Evolutionary conservation across 1,140 invertebrate genomes (phyloP), one percentile per base, ranked within the genome.

Genomic region (Atopsyche davidsoni): DNA sequence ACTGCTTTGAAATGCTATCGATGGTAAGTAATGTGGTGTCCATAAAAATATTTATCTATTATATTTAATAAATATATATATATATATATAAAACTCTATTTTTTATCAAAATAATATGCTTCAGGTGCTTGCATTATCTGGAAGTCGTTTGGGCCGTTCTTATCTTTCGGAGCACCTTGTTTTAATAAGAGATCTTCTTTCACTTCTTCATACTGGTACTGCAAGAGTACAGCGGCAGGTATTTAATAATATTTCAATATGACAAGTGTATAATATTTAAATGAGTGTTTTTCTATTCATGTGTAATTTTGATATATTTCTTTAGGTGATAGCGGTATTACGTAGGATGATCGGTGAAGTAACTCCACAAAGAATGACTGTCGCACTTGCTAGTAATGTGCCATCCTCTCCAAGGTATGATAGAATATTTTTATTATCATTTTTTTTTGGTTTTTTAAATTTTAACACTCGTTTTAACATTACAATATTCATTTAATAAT

Each of bases 1-100:
- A 96, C 64, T 97, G 93, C 72, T 98, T 98, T 67, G 93, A 98
- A 75, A 93, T 98, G 89, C 70, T 98, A 4, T 96, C 91, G 1
- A 89, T 97, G 82, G 93, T 78, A 45, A 58, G 43, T 42, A 31
- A 4, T 36, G 6, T 36, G 45, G 17, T 43, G 7, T 38, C n/a
- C n/a, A n/a, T n/a, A n/a, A n/a, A n/a, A n/a, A n/a, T n/a, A n/a
- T n/a, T n/a, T 41, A 19, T 3, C 41, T 28, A 28, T 19, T 9
- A 11, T 14, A 28, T 18, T 11, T 17, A 22, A 23, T 31, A 38
- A 43, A 19, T 45, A 32, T 24, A 45, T n/a, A 16, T 13, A 11
- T 28, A 36, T 31, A 17, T 44, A 36, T 4, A 40, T 19, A 14
- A 18, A 16, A 40, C 1, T 6, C 21, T 50, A 32, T 4, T 43